These are phyloP conservation scores for Choristoneura fumiferana DNA, from an alignment of 1,140 invertebrate genomes.

Conservation along the genomic window DNA sequence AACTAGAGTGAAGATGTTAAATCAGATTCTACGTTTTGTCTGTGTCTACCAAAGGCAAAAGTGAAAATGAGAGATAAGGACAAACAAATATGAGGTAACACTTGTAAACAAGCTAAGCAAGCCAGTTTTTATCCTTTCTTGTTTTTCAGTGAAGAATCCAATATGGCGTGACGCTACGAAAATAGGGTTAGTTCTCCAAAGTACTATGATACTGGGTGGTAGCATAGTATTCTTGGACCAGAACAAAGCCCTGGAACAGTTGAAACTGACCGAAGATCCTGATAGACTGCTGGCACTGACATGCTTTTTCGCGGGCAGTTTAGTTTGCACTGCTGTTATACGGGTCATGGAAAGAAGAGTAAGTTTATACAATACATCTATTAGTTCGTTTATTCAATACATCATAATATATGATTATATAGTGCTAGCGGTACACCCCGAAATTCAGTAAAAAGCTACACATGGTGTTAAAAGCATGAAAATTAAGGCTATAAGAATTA, in stretches of 20 bases:
- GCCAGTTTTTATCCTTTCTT: conserved; percentile 21
- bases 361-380: conserved; percentile 7
- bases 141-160: conserved; percentile 53
- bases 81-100: too few species aligned
- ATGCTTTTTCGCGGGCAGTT: conserved; percentile 37
- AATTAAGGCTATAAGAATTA: too few species aligned
- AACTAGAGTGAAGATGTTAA: too few species aligned
- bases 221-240: conserved; percentile 62
- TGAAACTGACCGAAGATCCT: conserved; percentile 40
- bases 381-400: too few species aligned
- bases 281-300: conserved; percentile 43
- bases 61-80: too few species aligned
- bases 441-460: too few species aligned
- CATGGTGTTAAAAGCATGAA: too few species aligned
- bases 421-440: too few species aligned
- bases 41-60: too few species aligned
- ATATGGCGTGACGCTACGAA: conserved; percentile 56
- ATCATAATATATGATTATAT: too few species aligned
- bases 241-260: conserved; percentile 46
- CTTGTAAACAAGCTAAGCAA: too few species aligned
- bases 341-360: conserved; percentile 54
- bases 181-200: conserved; percentile 51
- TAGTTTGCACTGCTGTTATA: conserved; percentile 29
- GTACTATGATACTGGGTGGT: conserved; percentile 45
- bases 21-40: too few species aligned